A percentile compares a stretch with the other conserved stretches of the same genome.
These are phyloP conservation scores for Drosophila repletoides DNA, from an alignment of 1,140 invertebrate species.

Conservation along the genomic window DNA sequence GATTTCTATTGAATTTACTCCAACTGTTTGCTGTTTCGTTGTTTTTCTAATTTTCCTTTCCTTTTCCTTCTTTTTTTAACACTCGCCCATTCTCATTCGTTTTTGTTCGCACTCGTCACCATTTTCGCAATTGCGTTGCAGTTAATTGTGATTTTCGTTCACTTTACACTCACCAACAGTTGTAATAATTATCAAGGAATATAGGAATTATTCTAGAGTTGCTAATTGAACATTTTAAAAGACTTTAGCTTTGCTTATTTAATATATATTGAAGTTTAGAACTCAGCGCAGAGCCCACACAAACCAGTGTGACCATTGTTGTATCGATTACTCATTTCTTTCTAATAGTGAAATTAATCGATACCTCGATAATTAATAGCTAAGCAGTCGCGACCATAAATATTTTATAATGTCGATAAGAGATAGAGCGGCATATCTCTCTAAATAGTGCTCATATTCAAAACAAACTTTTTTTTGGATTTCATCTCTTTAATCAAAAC, in stretches of 20 bases:
- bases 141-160: background rate
- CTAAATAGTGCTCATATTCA: too few relatives aligned
- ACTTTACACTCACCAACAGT: background rate
- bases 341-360: background rate
- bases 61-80: constrained; percentile 31
- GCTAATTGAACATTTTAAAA: constrained; percentile 26
- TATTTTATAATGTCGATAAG: too few relatives aligned
- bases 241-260: constrained; percentile 20
- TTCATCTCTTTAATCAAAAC: too few relatives aligned
- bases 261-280: constrained; percentile 23
- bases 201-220: background rate
- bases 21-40: constrained; percentile 22
- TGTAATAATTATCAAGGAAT: background rate
- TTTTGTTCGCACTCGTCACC: constrained; percentile 43
- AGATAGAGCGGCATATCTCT: too few relatives aligned
- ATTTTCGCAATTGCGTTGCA: constrained; percentile 45
- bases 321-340: constrained; percentile 1
- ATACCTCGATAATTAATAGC: too few relatives aligned
- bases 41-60: constrained; percentile 21
- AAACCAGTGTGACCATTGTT: constrained; percentile 21
- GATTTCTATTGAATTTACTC: constrained; percentile 13
- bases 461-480: too few relatives aligned
- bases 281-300: constrained; percentile 20
- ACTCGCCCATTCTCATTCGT: constrained; percentile 38
- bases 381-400: too few relatives aligned